Conservation (phyloP, 2,888 invertebrate genomes). For the Frankliniella fusca region DNA sequence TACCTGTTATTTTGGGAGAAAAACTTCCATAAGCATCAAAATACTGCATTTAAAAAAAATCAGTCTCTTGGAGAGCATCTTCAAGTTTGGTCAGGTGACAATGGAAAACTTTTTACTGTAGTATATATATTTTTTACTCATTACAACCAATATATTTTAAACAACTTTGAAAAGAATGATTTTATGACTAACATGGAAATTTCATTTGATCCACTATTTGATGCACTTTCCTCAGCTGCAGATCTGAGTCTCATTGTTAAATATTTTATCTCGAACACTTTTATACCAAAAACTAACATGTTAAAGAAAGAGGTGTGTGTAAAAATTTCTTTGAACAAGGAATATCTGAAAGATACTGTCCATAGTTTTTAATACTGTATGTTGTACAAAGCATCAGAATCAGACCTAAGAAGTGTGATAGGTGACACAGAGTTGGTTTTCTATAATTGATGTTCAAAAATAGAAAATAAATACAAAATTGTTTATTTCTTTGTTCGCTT, state of each 20-base stretch:
- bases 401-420: neutral
- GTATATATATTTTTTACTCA: neutral
- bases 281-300: neutral
- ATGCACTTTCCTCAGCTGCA: neutral
- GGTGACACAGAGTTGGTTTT: neutral
- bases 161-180: neutral
- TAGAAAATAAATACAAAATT: conserved; percentile 12
- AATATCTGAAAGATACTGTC: neutral
- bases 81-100: conserved; percentile 10
- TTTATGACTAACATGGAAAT: neutral
- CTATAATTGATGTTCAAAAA: conserved; percentile 10
- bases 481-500: neutral
- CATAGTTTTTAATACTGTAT: conserved; percentile 23
- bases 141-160: neutral
- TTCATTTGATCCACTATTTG: neutral
- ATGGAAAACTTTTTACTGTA: neutral
- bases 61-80: neutral
- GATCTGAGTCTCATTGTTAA: neutral
- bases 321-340: neutral
- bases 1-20: neutral
- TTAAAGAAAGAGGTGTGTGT: neutral
- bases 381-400: neutral
- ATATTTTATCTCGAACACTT: neutral
- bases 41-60: neutral
- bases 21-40: neutral